Percentiles rank a stretch among this genome's conserved stretches.
Conservation (phyloP, 2,113 vertebrate genomes). For the Takifugu bimaculatus region DNA sequence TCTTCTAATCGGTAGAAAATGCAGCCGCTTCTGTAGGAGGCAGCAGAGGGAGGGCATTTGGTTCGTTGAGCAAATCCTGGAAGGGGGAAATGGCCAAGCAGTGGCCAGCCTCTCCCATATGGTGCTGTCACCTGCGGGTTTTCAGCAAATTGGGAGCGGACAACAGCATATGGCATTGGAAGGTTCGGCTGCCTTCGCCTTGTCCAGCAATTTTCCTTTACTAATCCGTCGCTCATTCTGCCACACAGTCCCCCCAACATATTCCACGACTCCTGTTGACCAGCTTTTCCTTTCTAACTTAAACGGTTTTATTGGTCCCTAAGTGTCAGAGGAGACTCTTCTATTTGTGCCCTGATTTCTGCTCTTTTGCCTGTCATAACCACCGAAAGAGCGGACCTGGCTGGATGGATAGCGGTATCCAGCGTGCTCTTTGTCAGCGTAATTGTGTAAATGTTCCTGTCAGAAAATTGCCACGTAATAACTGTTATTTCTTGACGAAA, state of each 20-base stretch:
- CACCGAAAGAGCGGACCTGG: too few species aligned
- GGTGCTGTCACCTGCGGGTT: conserved; percentile 73
- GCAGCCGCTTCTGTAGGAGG: conserved; percentile 3
- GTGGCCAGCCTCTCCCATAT: conserved; percentile 66
- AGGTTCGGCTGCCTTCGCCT: conserved; percentile 32
- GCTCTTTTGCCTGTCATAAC: too few species aligned
- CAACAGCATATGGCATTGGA: conserved; percentile 64
- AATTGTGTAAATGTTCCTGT: too few species aligned
- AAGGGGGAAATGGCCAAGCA: conserved; percentile 49
- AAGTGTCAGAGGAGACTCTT: too few species aligned
- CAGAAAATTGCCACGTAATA: too few species aligned
- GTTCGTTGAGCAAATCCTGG: conserved; percentile 26
- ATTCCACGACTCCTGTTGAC: conserved; percentile 23
- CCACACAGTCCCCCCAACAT: conserved; percentile 17
- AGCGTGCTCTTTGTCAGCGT: too few species aligned
- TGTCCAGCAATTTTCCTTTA: conserved; percentile 21
- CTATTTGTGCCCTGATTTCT: too few species aligned
- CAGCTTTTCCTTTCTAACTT: conserved; percentile 8
- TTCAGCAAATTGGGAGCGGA: conserved; percentile 63
- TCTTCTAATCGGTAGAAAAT: conserved; percentile 8
- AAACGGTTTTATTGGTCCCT: conserved; percentile 17
- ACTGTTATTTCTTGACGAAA: too few species aligned
- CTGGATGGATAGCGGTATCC: too few species aligned
- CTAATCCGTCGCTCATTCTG: conserved; percentile 25
- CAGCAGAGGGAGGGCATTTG: conserved; percentile 32